phyloP scores from a whole-genome alignment of 1,140 invertebrate species.

The Philaenus spumarius region DNA sequence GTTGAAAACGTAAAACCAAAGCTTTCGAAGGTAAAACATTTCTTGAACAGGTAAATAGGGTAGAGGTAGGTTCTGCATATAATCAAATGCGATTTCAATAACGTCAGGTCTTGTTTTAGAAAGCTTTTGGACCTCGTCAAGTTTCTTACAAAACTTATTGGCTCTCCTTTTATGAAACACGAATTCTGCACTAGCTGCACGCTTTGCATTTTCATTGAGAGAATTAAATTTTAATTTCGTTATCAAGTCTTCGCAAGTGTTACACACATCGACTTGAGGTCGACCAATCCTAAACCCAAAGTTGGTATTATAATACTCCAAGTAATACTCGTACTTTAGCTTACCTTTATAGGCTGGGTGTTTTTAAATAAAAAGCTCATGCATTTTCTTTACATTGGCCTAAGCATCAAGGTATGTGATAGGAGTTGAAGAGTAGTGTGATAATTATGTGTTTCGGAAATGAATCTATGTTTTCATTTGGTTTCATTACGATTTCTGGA shows the following conservation, averaged over 20 bases:
- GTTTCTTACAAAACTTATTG: constrained; percentile 19
- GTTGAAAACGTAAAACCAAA: constrained; percentile 17
- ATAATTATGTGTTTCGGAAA: no score
- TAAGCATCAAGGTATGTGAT: no score
- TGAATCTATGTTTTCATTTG: no score
- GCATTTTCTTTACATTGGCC: no score
- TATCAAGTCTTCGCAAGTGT: constrained; percentile 22
- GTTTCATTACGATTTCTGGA: no score
- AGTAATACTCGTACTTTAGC: no score
- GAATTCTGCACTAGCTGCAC: constrained; percentile 16
- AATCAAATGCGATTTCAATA: constrained; percentile 6
- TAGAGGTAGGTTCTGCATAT: constrained; percentile 14
- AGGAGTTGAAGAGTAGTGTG: no score
- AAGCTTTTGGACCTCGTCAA: background rate
- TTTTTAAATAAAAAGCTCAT: no score
- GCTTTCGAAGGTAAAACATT: constrained; percentile 22
- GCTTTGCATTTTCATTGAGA: constrained; percentile 22
- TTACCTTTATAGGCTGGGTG: no score
- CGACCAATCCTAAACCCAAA: constrained; percentile 21
- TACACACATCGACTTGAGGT: constrained; percentile 24
- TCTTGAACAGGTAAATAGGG: constrained; percentile 1
- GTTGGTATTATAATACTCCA: no score
- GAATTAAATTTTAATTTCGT: constrained; percentile 19
- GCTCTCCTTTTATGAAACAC: constrained; percentile 15
- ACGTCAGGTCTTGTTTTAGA: background rate